These are phyloP conservation scores for Azemiops feae DNA, from an alignment of 2,113 vertebrate genomes.

Conservation along the genomic window DNA sequence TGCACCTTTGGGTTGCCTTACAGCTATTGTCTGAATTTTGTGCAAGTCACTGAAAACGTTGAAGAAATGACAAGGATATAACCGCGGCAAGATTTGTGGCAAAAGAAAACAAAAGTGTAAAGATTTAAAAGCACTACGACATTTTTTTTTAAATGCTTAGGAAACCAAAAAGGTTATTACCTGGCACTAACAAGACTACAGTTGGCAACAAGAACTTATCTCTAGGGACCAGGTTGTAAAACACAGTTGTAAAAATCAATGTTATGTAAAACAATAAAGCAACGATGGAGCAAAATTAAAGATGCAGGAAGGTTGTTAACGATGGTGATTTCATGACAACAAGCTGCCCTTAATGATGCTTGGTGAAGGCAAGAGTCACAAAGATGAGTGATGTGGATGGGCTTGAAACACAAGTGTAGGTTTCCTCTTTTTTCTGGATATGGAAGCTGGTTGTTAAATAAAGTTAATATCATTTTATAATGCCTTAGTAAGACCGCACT, in stretches of 20 bases:
- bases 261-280: not conserved
- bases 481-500: not conserved
- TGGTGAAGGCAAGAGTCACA: not conserved
- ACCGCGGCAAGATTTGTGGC: not conserved
- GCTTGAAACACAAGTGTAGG: not conserved
- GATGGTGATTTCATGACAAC: not conserved
- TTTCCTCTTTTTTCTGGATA: not conserved
- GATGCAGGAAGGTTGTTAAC: not conserved
- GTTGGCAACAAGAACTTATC: not conserved
- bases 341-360: not conserved
- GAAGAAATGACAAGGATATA: not conserved
- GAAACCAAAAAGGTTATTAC: not conserved
- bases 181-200: not conserved
- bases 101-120: not conserved
- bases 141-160: not conserved
- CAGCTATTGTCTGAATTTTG: not conserved
- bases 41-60: not conserved
- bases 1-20: not conserved
- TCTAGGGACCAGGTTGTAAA: not conserved
- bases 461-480: not conserved
- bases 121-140: not conserved
- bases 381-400: not conserved
- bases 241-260: not conserved
- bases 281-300: not conserved
- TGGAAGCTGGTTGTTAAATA: not conserved